These are phyloP conservation scores for Trachelipus rathkii DNA, from an alignment of 1,140 invertebrate species.

Conservation along the genomic window DNA sequence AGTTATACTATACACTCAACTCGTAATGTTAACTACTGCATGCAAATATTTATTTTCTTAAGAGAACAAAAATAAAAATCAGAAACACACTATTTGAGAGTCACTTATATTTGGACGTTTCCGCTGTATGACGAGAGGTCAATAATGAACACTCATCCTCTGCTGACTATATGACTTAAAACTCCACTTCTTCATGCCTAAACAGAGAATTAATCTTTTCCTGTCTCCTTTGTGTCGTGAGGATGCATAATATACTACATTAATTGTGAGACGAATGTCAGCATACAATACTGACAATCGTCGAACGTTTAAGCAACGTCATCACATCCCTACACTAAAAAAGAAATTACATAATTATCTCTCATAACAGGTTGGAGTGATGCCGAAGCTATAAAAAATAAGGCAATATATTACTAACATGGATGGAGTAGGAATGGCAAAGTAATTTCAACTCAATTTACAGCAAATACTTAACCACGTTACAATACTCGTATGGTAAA, in stretches of 20 bases:
- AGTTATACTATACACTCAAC: no score
- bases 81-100: no score
- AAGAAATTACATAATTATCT: slow-evolving; percentile 91
- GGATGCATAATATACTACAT: slow-evolving; percentile 83
- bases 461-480: background rate
- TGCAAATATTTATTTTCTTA: no score
- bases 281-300: slow-evolving; percentile 98
- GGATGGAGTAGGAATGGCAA: background rate
- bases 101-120: no score
- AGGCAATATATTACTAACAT: slow-evolving; percentile 28
- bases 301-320: slow-evolving; percentile 92
- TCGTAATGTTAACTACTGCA: no score
- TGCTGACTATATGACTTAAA: slow-evolving; percentile 83
- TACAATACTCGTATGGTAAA: no score
- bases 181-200: slow-evolving; percentile 78
- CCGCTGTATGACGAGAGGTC: slow-evolving; percentile 58
- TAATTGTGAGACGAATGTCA: no score
- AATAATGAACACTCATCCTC: slow-evolving; percentile 78
- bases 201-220: slow-evolving; percentile 93
- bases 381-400: slow-evolving; percentile 73
- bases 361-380: slow-evolving; percentile 91
- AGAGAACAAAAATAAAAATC: no score
- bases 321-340: slow-evolving; percentile 92
- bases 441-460: background rate
- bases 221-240: slow-evolving; percentile 67